Conservation (phyloP, 2,888 invertebrate species). For the Diaperis boleti region DNA sequence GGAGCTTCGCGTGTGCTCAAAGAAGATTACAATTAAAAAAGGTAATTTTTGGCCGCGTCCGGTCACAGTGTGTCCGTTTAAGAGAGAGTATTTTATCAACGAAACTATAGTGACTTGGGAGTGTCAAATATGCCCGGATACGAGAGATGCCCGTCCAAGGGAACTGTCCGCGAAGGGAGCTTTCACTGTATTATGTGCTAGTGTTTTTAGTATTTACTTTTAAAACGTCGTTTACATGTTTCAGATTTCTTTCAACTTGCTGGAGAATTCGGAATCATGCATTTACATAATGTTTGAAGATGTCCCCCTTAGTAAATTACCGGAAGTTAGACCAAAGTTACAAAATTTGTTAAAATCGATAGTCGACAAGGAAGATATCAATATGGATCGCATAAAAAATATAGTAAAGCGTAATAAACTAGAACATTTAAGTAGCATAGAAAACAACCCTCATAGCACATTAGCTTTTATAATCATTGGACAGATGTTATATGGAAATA, state of each 20-base stretch:
- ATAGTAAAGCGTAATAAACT: slow-evolving; percentile 79
- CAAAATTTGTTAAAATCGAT: slow-evolving; percentile 67
- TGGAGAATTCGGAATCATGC: slow-evolving; percentile 79
- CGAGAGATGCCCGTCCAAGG: no score
- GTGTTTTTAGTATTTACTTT: no score
- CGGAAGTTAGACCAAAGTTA: slow-evolving; percentile 72
- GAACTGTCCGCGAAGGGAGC: no score
- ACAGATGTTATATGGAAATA: slow-evolving; percentile 85
- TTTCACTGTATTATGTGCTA: no score
- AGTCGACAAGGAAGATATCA: slow-evolving; percentile 70
- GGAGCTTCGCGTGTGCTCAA: no score
- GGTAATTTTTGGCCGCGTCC: no score
- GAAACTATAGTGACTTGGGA: no score
- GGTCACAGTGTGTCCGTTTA: no score
- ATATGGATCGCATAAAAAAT: slow-evolving; percentile 80
- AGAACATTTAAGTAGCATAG: slow-evolving; percentile 78
- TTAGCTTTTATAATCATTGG: slow-evolving; percentile 84
- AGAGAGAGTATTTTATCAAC: no score
- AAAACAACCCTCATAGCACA: slow-evolving; percentile 81
- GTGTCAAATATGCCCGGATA: no score
- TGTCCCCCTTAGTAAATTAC: slow-evolving; percentile 78
- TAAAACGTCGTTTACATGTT: no score
- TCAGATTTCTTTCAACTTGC: slow-evolving; percentile 76
- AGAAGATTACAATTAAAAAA: no score
- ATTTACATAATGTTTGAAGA: slow-evolving; percentile 80